Evolutionary conservation across 2,888 invertebrate genomes (phyloP), one percentile per base, ranked within the genome.

Genomic region (Esperia sulphurella): DNA sequence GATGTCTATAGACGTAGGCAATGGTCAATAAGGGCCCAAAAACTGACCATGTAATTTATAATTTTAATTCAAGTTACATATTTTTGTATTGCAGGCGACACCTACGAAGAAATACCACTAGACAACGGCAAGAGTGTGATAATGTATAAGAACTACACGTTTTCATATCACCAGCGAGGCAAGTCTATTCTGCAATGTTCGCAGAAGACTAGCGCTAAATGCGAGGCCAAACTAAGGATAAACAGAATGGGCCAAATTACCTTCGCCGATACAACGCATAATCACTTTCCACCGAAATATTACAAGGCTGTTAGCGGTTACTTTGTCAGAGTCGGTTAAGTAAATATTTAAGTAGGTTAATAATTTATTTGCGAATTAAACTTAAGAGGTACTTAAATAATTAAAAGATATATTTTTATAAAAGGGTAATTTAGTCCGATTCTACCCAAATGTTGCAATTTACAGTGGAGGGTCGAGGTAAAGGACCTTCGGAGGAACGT

Each of bases 71-170:
- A 21, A 21, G 21, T 21, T 3, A 21, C 21, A 21, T 13, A 8
- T 14, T 28, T 29, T n/a, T 10, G 28, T 9, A 31, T 30, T 33
- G 3, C 31, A 14, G 31, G 10, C 12, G 31, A 46, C 28, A 38
- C 12, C 0, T 52, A 48, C 39, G 45, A 50, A 14, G 41, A 46
- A 3, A 46, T 55, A 8, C 39, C 29, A n/a, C 8, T 44, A 1
- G 12, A 45, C 14, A 55, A 55, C 14, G 51, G 50, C 3, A 59
- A 46, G 33, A 21, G 28, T 1, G 31, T 57, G 28, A 14, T 58
- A 8, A 8, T 53, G 10, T 54, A 55, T 35, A 35, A 51, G 33
- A 54, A 53, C n/a, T 48, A 57, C 41, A 61, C 63, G 1, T 65
- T 51, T 44, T 58, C 59, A 0, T 53, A 41, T 30, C 53, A 52